These are phyloP conservation scores for Drosophila novamexicana DNA, from an alignment of 1,140 invertebrate species.

Conservation along the genomic window DNA sequence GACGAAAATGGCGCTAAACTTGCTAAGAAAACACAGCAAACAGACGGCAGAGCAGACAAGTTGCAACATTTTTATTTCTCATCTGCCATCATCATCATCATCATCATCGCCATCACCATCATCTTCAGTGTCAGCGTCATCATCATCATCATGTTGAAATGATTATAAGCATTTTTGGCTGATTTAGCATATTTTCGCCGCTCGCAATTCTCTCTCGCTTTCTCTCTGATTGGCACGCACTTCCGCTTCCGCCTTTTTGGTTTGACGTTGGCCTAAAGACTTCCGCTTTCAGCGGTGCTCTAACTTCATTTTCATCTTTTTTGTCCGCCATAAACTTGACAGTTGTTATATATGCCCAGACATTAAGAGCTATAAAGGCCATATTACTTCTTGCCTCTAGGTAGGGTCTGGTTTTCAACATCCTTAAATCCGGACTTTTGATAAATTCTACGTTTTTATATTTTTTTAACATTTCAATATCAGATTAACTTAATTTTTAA, in stretches of 20 bases:
- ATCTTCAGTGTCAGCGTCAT: constrained; percentile 46
- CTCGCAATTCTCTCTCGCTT: constrained; percentile 25
- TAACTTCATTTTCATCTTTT: constrained; percentile 64
- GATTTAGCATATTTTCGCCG: constrained; percentile 71
- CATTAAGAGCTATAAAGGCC: not conserved
- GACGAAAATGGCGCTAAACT: constrained; percentile 65
- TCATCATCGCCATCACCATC: constrained; percentile 42
- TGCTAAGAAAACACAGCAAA: constrained; percentile 54
- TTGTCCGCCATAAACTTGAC: constrained; percentile 38
- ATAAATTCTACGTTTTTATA: no score
- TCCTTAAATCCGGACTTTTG: not conserved
- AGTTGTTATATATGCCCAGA: constrained; percentile 25
- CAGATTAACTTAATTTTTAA: no score
- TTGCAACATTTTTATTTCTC: constrained; percentile 27
- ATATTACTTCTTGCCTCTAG: not conserved
- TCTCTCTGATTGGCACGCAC: constrained; percentile 63
- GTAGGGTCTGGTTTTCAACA: no score
- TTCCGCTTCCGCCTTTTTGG: constrained; percentile 69
- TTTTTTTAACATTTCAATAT: no score
- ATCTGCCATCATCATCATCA: constrained; percentile 6
- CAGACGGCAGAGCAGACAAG: constrained; percentile 35
- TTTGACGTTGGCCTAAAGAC: constrained; percentile 78
- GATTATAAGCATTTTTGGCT: constrained; percentile 79
- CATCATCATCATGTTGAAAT: constrained; percentile 58
- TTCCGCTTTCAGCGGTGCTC: constrained; percentile 66